Conservation (phyloP, 2,113 vertebrate species). For the Paramormyrops kingsleyae region DNA sequence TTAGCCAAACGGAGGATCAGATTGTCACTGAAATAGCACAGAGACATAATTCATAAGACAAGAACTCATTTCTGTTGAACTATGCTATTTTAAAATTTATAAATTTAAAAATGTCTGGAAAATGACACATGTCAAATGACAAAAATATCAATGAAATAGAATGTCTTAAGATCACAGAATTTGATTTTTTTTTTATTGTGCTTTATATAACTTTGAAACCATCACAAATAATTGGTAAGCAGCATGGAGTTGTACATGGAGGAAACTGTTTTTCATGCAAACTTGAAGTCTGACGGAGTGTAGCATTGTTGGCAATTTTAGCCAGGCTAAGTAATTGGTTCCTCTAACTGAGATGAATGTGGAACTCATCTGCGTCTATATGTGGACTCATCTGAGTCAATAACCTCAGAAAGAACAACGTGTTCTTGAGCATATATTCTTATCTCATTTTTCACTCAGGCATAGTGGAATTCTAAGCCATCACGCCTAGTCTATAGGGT, state of each 20-base stretch:
- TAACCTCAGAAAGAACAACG: not conserved
- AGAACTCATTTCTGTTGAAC: not conserved
- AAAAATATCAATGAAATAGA: not conserved
- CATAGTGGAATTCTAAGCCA: not conserved
- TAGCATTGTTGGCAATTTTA: not conserved
- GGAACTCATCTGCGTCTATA: not conserved
- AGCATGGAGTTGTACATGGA: not conserved
- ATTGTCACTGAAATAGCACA: conserved; percentile 48
- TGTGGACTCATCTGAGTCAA: not conserved
- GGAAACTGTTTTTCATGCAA: not conserved
- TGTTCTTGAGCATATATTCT: not conserved
- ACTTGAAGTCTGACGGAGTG: not conserved
- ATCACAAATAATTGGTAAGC: not conserved
- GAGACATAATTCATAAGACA: not conserved
- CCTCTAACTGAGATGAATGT: not conserved
- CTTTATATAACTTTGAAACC: not conserved
- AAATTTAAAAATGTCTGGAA: not conserved
- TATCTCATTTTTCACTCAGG: not conserved
- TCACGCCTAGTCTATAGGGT: no score
- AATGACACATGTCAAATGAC: no score
- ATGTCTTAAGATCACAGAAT: not conserved
- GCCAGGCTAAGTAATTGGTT: not conserved
- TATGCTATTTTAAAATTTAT: not conserved
- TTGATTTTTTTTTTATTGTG: not conserved
- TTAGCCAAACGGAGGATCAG: conserved; percentile 61